These are phyloP conservation scores for Drosophila auraria DNA, from an alignment of 1,140 invertebrate genomes.

Conservation along the genomic window DNA sequence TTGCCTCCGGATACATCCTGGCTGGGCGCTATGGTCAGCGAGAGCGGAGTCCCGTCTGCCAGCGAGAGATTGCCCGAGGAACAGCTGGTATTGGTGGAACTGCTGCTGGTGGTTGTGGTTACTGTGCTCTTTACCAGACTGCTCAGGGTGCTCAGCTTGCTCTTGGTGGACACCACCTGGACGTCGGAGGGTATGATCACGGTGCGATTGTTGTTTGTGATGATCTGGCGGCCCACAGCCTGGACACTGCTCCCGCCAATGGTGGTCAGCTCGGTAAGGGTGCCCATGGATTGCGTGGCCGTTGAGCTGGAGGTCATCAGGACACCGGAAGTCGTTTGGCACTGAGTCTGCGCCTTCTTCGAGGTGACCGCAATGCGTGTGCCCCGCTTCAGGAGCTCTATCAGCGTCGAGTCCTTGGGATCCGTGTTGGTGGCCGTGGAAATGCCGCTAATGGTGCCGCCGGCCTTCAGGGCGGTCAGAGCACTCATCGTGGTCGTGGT, in stretches of 20 bases:
- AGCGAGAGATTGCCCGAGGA: slow-evolving; percentile 58
- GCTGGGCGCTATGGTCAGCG: slow-evolving; percentile 71
- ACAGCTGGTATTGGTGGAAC: slow-evolving; percentile 17
- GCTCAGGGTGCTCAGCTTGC: slow-evolving; percentile 48
- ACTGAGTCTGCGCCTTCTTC: slow-evolving; percentile 63
- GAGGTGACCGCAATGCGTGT: slow-evolving; percentile 89
- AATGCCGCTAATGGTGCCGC: slow-evolving; percentile 45
- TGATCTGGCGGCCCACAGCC: slow-evolving; percentile 70
- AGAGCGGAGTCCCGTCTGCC: slow-evolving; percentile 72
- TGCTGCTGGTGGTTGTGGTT: slow-evolving; percentile 15
- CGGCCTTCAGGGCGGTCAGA: slow-evolving; percentile 62
- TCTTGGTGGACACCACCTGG: slow-evolving; percentile 75
- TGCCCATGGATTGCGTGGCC: slow-evolving; percentile 14
- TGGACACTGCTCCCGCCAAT: slow-evolving; percentile 48
- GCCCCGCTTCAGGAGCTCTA: slow-evolving; percentile 88
- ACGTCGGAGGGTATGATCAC: slow-evolving; percentile 83
- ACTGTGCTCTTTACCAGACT: slow-evolving; percentile 31
- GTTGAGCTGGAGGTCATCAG: slow-evolving; percentile 40
- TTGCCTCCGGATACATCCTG: slow-evolving; percentile 34
- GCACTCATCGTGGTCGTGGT: slow-evolving; percentile 76
- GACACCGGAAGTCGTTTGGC: slow-evolving; percentile 42
- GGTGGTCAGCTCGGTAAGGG: slow-evolving; percentile 43
- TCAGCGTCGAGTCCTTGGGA: slow-evolving; percentile 87
- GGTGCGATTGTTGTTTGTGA: slow-evolving; percentile 79
- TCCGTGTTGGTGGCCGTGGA: slow-evolving; percentile 62